A percentile compares a stretch with the other conserved stretches of the same genome.
Conservation (phyloP, 2,797 vertebrate genomes). For the Crax fasciolata region DNA sequence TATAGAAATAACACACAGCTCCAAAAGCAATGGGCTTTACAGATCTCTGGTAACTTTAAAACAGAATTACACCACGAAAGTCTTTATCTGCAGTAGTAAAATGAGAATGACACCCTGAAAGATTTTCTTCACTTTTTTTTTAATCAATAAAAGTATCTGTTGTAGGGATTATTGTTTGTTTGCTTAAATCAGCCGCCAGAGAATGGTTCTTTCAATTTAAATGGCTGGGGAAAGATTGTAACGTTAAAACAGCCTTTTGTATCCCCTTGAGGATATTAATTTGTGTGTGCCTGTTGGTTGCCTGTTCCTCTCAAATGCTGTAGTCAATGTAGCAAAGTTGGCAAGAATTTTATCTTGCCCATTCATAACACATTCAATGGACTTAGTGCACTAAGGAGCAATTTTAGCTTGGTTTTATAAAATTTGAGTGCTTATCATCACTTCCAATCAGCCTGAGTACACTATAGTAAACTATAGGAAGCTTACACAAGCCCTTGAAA, state of each 20-base stretch:
- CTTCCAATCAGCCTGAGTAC: neutral
- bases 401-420: neutral
- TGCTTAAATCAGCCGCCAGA: constrained; percentile 23
- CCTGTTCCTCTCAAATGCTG: neutral
- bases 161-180: neutral
- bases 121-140: constrained; percentile 61
- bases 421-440: neutral
- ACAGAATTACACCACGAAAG: constrained; percentile 28
- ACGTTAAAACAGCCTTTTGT: neutral
- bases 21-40: neutral
- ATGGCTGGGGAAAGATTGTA: neutral
- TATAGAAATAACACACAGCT: neutral
- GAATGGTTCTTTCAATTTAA: constrained; percentile 26
- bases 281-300: neutral
- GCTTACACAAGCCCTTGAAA: neutral
- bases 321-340: neutral
- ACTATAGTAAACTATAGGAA: neutral
- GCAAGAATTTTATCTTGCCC: neutral
- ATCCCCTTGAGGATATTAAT: neutral
- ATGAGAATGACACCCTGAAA: constrained; percentile 75
- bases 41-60: neutral
- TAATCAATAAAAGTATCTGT: constrained; percentile 1
- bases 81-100: constrained; percentile 53
- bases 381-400: neutral
- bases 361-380: neutral